Base-by-base conservation (phyloP, 2,797 vertebrate species). In the Tokudaia muenninki region DNA sequence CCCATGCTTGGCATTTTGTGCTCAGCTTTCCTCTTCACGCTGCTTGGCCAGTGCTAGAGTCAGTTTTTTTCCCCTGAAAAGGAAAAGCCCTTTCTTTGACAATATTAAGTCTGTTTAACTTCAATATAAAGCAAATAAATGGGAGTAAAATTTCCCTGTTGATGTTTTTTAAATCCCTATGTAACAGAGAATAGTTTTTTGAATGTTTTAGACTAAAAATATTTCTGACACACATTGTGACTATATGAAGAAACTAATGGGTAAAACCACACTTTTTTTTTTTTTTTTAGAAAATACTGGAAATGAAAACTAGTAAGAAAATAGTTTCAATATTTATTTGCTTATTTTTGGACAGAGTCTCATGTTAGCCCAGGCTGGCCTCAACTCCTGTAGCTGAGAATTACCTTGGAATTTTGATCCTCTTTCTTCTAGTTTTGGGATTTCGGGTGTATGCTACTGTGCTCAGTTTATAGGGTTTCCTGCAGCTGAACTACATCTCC, bases 271-370 rank as follows among this genome's bases (percentile, higher is more conserved):
- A 31, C 13, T 19, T 52, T 72, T 90, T 90, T 94, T 22, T 47
- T 19, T 52, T 72, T 90, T 90, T 94, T 22, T 47, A 92, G 89
- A 90, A 94, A 86, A 61, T 63, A 37, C 29, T 91, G 52, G 87
- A 92, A 96, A 86, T 90, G 47, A 47, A 95, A 95, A 93, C 57
- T 26, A 61, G 26, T 82, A 83, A 65, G 59, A 88, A 44, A 57
- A 59, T 0, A 11, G 37, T 10, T 88, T 19, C 29, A 57, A 57
- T 47, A 34, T 34, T 55, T 59, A 31, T 88, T 59, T 44, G 41
- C 57, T 75, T 75, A 61, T 24, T 61, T 61, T 47, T 77, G 14
- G 29, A 77, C 29, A 78, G 41, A 8, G 26, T 34, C 70, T 31
- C 52, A 75, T 44, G 11, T 74, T 89, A 61, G 29, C 19, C 4